A percentile compares a stretch with the other conserved stretches of the same genome.
Evolutionary conservation across 2,888 invertebrate genomes (phyloP).

Genomic region (Pocota personata): DNA sequence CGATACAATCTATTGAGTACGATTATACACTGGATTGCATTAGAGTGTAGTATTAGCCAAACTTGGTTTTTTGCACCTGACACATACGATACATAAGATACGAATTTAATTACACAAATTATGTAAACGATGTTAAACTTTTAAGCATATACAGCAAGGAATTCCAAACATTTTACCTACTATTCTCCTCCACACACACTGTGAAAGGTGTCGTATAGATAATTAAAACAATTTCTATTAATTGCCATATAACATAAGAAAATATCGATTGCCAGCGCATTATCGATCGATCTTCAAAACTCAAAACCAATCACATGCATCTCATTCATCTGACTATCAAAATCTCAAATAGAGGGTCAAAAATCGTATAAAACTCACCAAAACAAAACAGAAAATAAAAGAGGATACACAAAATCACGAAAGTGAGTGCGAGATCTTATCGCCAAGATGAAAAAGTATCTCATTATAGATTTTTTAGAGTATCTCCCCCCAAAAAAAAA

Average conservation of each 20-base stretch:
- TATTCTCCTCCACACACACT: background rate
- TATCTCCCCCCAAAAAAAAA: conserved; percentile 18
- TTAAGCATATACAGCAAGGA: background rate
- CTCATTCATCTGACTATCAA: conserved; percentile 1
- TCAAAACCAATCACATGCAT: background rate
- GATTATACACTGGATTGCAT: conserved; percentile 46
- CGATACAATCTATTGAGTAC: conserved; percentile 57
- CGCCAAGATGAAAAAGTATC: conserved; percentile 54
- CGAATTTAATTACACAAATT: background rate
- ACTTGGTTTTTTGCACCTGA: background rate
- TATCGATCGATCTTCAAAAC: conserved; percentile 18
- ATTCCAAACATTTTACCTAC: background rate
- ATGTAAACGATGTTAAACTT: background rate
- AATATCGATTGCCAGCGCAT: conserved; percentile 23
- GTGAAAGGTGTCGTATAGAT: conserved; percentile 40
- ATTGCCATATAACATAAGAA: conserved; percentile 34
- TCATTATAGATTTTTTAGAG: conserved; percentile 44
- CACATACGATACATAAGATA: too few species aligned
- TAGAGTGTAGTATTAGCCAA: conserved; percentile 57
- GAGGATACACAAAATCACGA: background rate
- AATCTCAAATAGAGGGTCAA: conserved; percentile 15
- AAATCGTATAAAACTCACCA: conserved; percentile 10
- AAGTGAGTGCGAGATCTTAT: conserved; percentile 49
- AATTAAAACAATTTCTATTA: conserved; percentile 39
- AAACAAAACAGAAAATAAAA: conserved; percentile 7